These are phyloP conservation scores for Cryptocephalus primarius DNA, from an alignment of 2,888 invertebrate genomes.

Conservation along the genomic window DNA sequence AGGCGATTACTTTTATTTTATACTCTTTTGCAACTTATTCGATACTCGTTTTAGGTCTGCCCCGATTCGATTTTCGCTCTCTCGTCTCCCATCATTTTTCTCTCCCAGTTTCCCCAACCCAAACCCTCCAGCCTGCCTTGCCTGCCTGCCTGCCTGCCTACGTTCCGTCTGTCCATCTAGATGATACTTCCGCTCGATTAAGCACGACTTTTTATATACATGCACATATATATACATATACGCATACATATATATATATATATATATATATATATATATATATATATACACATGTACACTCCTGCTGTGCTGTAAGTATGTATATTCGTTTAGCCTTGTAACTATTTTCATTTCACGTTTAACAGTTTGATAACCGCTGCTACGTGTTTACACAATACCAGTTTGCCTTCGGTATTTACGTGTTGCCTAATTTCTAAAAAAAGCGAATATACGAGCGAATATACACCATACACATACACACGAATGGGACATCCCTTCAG, in stretches of 20 bases:
- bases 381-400: constrained; percentile 19
- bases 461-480: not conserved
- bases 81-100: too few species aligned
- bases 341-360: constrained; percentile 13
- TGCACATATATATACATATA: constrained; percentile 3
- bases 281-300: too few species aligned
- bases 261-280: too few species aligned
- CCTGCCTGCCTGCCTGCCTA: too few species aligned
- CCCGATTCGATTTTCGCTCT: too few species aligned
- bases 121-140: too few species aligned
- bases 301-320: not conserved
- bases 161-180: too few species aligned
- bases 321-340: constrained; percentile 15
- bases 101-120: too few species aligned
- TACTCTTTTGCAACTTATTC: too few species aligned
- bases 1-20: too few species aligned
- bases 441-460: constrained; percentile 7
- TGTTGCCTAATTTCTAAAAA: constrained; percentile 23
- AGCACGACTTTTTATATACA: constrained; percentile 8
- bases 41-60: too few species aligned
- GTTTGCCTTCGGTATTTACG: constrained; percentile 21
- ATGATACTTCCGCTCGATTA: constrained; percentile 3
- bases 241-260: too few species aligned
- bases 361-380: constrained; percentile 18
- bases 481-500: constrained; percentile 21